phyloP scores from a whole-genome alignment of 2,888 invertebrate species.

The Celastrina argiolus region DNA sequence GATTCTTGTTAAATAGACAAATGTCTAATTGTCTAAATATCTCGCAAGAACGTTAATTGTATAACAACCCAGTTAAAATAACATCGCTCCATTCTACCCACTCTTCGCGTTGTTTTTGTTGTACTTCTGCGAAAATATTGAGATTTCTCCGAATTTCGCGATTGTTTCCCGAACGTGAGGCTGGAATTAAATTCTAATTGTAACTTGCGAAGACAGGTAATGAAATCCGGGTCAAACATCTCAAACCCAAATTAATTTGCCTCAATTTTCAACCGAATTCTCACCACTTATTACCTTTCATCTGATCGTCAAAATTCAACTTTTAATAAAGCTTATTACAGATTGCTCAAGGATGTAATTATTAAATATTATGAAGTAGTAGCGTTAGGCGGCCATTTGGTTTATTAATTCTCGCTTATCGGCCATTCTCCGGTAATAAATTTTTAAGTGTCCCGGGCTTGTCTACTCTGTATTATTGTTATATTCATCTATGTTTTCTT shows the following conservation, averaged over 20 bases:
- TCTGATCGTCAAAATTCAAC: neutral
- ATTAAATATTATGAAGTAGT: neutral
- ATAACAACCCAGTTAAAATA: neutral
- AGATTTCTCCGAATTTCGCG: neutral
- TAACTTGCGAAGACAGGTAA: neutral
- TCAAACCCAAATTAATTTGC: neutral
- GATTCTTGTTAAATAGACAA: no score
- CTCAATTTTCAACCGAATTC: neutral
- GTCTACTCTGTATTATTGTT: no score
- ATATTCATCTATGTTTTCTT: no score
- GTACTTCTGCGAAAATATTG: neutral
- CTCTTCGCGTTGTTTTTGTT: neutral
- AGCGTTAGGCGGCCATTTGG: neutral
- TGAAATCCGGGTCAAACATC: neutral
- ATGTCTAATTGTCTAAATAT: no score
- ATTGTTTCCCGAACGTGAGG: neutral
- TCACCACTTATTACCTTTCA: neutral
- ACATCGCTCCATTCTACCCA: neutral
- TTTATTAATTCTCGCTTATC: neutral
- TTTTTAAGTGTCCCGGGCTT: no score
- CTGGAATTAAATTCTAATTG: neutral
- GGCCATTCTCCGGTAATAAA: no score
- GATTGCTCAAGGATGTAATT: neutral
- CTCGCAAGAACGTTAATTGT: no score
- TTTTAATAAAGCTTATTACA: neutral